Evolutionary conservation across 1,140 invertebrate genomes (phyloP).

Genomic region (Papilio dardanus): DNA sequence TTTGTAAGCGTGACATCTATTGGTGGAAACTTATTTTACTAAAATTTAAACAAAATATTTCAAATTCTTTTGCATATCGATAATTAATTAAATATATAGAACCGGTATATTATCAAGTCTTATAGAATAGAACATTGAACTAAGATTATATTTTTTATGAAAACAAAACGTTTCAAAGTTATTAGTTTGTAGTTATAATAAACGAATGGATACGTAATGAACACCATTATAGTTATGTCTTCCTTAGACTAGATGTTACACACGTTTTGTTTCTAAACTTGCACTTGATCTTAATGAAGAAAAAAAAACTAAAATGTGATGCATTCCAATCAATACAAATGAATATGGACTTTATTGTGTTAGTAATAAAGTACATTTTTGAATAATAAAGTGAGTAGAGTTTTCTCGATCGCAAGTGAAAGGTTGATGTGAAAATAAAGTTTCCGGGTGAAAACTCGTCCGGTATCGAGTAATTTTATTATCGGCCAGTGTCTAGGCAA

Average conservation of each 20-base stretch:
- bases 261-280: not conserved
- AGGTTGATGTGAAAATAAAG: constrained; percentile 53
- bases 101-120: not conserved
- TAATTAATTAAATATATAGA: not conserved
- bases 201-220: constrained; percentile 2
- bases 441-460: constrained; percentile 60
- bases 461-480: constrained; percentile 36
- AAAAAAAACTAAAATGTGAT: constrained; percentile 20
- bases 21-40: not conserved
- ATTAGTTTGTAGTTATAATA: not conserved
- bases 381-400: constrained; percentile 36
- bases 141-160: not conserved
- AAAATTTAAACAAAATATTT: not conserved
- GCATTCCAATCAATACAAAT: not conserved
- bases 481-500: constrained; percentile 30
- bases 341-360: not conserved
- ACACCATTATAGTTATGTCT: constrained; percentile 4
- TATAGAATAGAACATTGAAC: not conserved
- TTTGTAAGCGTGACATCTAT: not conserved
- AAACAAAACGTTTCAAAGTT: constrained; percentile 8
- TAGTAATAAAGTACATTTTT: not conserved
- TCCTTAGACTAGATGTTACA: not conserved
- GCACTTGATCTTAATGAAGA: constrained; percentile 6
- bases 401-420: constrained; percentile 57
- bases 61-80: not conserved